Percentiles rank a stretch among this genome's conserved stretches.
These are phyloP conservation scores for Orchestes rusci DNA, from an alignment of 2,888 invertebrate species.

Conservation along the genomic window DNA sequence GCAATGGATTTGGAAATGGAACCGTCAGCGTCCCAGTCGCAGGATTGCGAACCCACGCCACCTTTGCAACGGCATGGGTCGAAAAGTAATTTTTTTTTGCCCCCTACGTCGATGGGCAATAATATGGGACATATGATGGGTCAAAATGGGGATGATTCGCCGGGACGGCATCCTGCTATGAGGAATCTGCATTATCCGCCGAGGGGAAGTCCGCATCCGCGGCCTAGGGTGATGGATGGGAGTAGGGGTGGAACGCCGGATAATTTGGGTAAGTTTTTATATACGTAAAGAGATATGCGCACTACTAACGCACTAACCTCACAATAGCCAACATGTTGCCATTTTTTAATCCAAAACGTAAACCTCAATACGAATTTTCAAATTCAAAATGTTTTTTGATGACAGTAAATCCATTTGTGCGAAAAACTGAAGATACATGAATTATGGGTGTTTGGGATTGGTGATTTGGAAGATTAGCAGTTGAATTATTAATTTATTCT, in stretches of 20 bases:
- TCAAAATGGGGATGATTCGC: constrained; percentile 46
- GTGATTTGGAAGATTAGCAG: too few species aligned
- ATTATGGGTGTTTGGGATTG: too few species aligned
- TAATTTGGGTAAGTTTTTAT: constrained; percentile 22
- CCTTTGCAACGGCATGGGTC: constrained; percentile 79
- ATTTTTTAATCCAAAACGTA: too few species aligned
- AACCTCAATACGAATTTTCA: too few species aligned
- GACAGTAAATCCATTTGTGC: too few species aligned
- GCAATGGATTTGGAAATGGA: constrained; percentile 79
- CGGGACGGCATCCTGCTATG: constrained; percentile 40
- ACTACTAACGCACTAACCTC: too few species aligned
- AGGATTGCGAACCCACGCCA: constrained; percentile 90
- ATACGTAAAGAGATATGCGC: too few species aligned
- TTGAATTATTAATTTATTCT: too few species aligned
- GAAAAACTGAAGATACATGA: too few species aligned
- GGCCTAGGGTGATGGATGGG: constrained; percentile 59
- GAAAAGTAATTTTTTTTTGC: constrained; percentile 80
- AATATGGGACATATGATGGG: constrained; percentile 33
- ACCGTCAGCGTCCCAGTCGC: constrained; percentile 83
- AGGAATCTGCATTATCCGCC: constrained; percentile 52
- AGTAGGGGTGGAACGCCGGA: constrained; percentile 45
- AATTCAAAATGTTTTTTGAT: too few species aligned
- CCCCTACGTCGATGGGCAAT: constrained; percentile 43
- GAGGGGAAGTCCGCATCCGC: constrained; percentile 74
- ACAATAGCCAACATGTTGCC: too few species aligned